Conservation (phyloP, 2,888 invertebrate species). For the Pherbina coryleti region DNA sequence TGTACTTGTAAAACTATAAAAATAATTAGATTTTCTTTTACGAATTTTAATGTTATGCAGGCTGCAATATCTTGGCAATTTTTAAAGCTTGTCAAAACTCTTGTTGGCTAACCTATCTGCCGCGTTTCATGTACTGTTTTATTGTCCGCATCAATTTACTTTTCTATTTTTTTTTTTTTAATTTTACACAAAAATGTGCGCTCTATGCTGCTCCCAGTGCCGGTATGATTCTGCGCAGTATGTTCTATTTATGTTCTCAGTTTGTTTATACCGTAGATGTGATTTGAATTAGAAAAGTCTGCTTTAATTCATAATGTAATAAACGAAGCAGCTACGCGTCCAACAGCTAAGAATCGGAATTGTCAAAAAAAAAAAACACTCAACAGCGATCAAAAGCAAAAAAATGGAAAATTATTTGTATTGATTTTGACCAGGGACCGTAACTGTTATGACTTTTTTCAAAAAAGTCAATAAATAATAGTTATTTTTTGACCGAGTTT, state of each 20-base stretch:
- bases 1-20: not conserved
- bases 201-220: slow-evolving; percentile 3
- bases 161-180: slow-evolving; percentile 10
- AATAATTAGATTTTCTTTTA: not conserved
- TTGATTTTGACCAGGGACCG: too few relatives aligned
- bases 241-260: not conserved
- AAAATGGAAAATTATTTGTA: too few relatives aligned
- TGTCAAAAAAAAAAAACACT: too few relatives aligned
- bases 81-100: slow-evolving; percentile 41
- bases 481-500: too few relatives aligned
- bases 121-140: slow-evolving; percentile 21
- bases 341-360: too few relatives aligned
- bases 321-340: too few relatives aligned
- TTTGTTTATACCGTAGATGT: not conserved
- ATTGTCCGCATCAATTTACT: slow-evolving; percentile 20
- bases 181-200: slow-evolving; percentile 6
- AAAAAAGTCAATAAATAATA: too few relatives aligned
- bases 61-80: not conserved
- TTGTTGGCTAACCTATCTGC: slow-evolving; percentile 52
- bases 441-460: too few relatives aligned
- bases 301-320: too few relatives aligned
- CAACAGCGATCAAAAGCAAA: too few relatives aligned
- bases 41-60: not conserved
- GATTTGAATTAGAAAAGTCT: not conserved
- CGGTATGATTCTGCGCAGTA: slow-evolving; percentile 18